Conservation (phyloP, 1,140 invertebrate species). For the Calosoma granatense region DNA sequence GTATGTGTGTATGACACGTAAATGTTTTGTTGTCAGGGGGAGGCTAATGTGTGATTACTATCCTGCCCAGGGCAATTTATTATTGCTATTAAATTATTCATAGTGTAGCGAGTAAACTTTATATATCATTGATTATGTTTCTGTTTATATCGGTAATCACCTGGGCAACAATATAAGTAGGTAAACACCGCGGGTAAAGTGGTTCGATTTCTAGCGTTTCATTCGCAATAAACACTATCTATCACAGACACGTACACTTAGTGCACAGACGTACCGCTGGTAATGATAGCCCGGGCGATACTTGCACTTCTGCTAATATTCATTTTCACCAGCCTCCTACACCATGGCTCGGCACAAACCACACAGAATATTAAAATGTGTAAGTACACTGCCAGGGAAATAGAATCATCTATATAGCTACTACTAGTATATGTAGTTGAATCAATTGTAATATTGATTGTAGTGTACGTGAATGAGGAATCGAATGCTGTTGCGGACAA, state of each 20-base stretch:
- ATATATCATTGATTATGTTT: background rate
- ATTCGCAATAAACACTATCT: too few relatives aligned
- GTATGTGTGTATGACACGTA: too few relatives aligned
- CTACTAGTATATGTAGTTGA: too few relatives aligned
- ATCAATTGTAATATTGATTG: constrained; percentile 12
- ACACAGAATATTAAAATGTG: constrained; percentile 3
- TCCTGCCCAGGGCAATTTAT: too few relatives aligned
- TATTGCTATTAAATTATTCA: constrained; percentile 5
- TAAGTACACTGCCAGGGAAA: background rate
- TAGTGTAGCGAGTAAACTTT: background rate
- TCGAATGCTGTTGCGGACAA: constrained; percentile 54
- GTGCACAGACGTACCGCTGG: background rate
- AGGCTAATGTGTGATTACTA: too few relatives aligned
- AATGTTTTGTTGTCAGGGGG: too few relatives aligned
- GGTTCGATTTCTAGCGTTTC: background rate
- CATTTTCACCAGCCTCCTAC: too few relatives aligned
- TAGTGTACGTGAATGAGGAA: constrained; percentile 64
- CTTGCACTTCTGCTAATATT: background rate
- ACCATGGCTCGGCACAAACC: background rate
- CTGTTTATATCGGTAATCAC: background rate
- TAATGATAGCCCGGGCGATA: background rate
- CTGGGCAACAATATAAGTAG: background rate
- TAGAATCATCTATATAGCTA: too few relatives aligned
- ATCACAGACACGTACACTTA: background rate
- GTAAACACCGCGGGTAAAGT: background rate